phyloP scores from a whole-genome alignment of 2,797 vertebrate genomes.

The Sebastes iracundus region DNA sequence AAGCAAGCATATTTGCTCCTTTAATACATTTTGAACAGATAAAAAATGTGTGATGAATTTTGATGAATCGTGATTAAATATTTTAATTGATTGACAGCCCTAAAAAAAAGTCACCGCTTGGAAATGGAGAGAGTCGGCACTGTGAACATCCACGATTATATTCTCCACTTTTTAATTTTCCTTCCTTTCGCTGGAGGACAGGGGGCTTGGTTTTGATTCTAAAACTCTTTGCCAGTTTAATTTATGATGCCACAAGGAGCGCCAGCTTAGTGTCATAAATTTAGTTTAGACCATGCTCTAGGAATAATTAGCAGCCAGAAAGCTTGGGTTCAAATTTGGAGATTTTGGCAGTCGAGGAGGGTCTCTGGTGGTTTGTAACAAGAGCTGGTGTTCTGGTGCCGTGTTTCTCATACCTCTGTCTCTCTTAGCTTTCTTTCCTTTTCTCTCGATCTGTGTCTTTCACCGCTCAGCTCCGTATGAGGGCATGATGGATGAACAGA shows the following conservation, averaged over 20 bases:
- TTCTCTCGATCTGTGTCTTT: not conserved
- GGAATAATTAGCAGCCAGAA: conserved; percentile 71
- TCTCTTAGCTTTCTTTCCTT: not conserved
- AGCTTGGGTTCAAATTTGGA: conserved; percentile 48
- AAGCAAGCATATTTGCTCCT: too few relatives aligned
- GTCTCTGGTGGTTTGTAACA: conserved; percentile 72
- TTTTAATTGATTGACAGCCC: too few relatives aligned
- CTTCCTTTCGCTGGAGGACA: not conserved
- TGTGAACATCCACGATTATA: not conserved
- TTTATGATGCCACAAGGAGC: conserved; percentile 66
- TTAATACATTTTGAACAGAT: too few relatives aligned
- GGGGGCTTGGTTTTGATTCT: conserved; percentile 26
- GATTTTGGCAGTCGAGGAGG: conserved; percentile 46
- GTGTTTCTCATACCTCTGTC: conserved; percentile 29
- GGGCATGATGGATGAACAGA: conserved; percentile 34
- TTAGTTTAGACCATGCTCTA: conserved; percentile 34
- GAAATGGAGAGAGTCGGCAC: not conserved
- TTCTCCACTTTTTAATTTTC: not conserved
- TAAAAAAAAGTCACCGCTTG: not conserved
- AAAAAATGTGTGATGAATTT: too few relatives aligned
- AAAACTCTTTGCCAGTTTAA: conserved; percentile 52
- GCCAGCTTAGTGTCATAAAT: conserved; percentile 69
- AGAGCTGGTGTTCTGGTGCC: conserved; percentile 55
- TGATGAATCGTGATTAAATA: too few relatives aligned
- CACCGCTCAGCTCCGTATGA: not conserved